Conservation (phyloP, 2,888 invertebrate species). For the Tolmerus cingulatus region DNA sequence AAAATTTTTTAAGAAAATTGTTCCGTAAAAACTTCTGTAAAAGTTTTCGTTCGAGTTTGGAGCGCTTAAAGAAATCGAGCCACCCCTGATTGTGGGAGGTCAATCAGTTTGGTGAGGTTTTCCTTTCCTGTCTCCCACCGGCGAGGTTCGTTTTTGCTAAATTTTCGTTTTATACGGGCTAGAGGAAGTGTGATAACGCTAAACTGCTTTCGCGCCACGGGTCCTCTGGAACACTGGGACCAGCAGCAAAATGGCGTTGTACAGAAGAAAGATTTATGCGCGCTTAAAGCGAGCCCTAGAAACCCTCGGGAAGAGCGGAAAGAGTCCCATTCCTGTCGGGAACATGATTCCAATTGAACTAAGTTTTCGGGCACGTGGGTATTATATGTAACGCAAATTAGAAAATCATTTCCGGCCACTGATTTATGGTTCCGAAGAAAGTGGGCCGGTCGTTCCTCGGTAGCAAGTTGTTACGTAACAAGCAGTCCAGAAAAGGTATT, state of each 20-base stretch:
- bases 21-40: not conserved
- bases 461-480: not conserved
- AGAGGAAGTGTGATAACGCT: not conserved
- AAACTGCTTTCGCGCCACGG: not conserved
- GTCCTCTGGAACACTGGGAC: not conserved
- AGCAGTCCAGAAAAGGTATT: not conserved
- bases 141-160: not conserved
- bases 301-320: not conserved
- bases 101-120: not conserved
- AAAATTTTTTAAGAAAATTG: not conserved
- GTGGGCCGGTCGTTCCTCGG: not conserved
- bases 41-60: not conserved
- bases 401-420: not conserved
- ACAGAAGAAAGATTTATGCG: not conserved
- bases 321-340: not conserved
- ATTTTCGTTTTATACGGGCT: not conserved
- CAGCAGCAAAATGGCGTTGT: not conserved
- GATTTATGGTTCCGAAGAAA: slow-evolving; percentile 3
- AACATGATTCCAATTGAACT: not conserved
- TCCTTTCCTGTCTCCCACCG: not conserved
- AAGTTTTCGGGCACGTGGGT: not conserved
- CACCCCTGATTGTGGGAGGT: not conserved
- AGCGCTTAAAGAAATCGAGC: not conserved
- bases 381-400: not conserved
- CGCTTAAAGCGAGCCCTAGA: not conserved